These are phyloP conservation scores for Regulus satrapa DNA, from an alignment of 2,113 vertebrate genomes.

Conservation along the genomic window DNA sequence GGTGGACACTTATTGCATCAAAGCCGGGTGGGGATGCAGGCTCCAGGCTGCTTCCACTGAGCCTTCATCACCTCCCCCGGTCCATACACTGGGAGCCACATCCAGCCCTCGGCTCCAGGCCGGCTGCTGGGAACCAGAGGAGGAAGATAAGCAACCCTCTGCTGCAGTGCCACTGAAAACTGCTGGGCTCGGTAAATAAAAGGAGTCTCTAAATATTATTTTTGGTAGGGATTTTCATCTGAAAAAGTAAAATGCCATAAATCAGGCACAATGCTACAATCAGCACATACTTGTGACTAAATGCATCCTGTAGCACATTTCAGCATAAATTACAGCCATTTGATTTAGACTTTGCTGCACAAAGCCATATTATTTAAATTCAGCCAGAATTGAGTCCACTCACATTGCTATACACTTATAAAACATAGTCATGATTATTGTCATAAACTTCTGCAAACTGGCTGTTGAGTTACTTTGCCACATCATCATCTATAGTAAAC, in stretches of 20 bases:
- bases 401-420: conserved; percentile 1
- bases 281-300: conserved; percentile 63
- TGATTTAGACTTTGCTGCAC: conserved; percentile 34
- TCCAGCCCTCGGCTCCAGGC: background rate
- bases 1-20: background rate
- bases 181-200: background rate
- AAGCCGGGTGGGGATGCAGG: rapidly evolving
- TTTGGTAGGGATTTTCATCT: conserved; percentile 59
- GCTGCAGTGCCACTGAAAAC: background rate
- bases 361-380: conserved; percentile 15
- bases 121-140: background rate
- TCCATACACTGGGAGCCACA: background rate
- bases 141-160: background rate
- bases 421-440: conserved; percentile 52
- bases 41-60: background rate
- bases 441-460: conserved; percentile 31
- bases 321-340: conserved; percentile 38
- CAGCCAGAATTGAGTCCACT: conserved; percentile 35
- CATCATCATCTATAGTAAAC: conserved; percentile 60
- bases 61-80: background rate
- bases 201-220: conserved; percentile 27
- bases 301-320: conserved; percentile 41
- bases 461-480: conserved; percentile 35
- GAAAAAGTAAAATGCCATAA: conserved; percentile 42
- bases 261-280: conserved; percentile 52